phyloP scores from a whole-genome alignment of 53 echinoderm and acorn worm species.

The Hippasteria phrygiana region DNA sequence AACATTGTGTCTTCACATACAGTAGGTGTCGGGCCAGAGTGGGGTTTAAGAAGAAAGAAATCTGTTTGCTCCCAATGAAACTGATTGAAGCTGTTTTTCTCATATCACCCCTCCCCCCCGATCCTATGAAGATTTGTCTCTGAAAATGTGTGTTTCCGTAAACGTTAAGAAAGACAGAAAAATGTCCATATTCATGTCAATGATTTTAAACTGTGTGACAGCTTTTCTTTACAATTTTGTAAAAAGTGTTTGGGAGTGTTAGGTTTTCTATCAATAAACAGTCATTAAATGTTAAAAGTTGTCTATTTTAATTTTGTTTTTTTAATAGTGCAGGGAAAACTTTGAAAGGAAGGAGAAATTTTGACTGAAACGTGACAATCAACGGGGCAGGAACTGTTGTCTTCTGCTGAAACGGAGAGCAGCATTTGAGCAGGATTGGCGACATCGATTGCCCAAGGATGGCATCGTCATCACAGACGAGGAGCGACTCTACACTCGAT shows the following conservation, averaged over 20 bases:
- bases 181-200: background rate
- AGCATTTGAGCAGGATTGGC: background rate
- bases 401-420: background rate
- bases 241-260: too few species aligned
- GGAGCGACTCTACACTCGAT: slow-evolving; percentile 68
- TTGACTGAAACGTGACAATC: background rate
- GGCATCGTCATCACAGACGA: slow-evolving; percentile 66
- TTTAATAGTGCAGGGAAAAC: background rate
- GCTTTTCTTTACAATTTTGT: background rate
- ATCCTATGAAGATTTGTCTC: too few species aligned
- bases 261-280: too few species aligned
- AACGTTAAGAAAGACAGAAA: background rate
- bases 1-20: too few species aligned
- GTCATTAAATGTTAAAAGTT: too few species aligned
- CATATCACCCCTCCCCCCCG: too few species aligned
- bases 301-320: background rate
- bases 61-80: too few species aligned
- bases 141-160: too few species aligned
- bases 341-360: background rate
- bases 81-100: too few species aligned
- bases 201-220: background rate
- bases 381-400: background rate
- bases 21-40: too few species aligned
- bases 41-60: too few species aligned
- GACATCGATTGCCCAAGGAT: slow-evolving; percentile 11